Evolutionary conservation across 1,140 invertebrate genomes (phyloP).

Genomic region (Panagrolaimus sp.): DNA sequence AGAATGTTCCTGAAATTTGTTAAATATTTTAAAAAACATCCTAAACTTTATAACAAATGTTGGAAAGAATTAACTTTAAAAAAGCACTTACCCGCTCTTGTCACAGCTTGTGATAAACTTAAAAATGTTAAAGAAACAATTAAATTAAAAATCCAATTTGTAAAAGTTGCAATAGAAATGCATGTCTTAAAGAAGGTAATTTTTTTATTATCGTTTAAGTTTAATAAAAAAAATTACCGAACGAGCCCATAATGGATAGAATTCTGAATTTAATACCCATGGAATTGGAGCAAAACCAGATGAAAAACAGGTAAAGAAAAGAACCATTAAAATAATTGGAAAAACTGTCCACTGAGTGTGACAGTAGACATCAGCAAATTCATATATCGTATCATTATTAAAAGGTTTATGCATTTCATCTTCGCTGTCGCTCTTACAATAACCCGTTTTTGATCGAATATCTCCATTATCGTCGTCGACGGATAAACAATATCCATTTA

Average conservation of each 20-base stretch:
- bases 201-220: no score
- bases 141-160: constrained; percentile 67
- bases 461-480: constrained; percentile 8
- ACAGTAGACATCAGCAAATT: constrained; percentile 49
- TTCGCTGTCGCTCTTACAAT: not conserved
- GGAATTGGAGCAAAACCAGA: constrained; percentile 66
- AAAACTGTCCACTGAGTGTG: constrained; percentile 37
- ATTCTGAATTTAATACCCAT: constrained; percentile 68
- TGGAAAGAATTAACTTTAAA: no score
- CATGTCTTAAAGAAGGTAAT: no score
- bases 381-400: constrained; percentile 20
- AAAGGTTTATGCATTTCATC: not conserved
- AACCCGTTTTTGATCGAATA: not conserved
- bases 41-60: no score
- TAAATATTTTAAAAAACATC: no score
- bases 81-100: constrained; percentile 62
- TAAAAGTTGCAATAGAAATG: constrained; percentile 65
- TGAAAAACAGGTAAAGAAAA: constrained; percentile 46
- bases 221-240: no score
- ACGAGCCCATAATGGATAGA: constrained; percentile 68
- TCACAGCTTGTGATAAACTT: constrained; percentile 62
- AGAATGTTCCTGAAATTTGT: constrained; percentile 61
- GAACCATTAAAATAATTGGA: constrained; percentile 50
- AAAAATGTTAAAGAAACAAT: constrained; percentile 67
- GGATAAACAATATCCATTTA: constrained; percentile 40